Base-by-base conservation (phyloP, 2,888 invertebrate genomes). In the Hyles lineata region DNA sequence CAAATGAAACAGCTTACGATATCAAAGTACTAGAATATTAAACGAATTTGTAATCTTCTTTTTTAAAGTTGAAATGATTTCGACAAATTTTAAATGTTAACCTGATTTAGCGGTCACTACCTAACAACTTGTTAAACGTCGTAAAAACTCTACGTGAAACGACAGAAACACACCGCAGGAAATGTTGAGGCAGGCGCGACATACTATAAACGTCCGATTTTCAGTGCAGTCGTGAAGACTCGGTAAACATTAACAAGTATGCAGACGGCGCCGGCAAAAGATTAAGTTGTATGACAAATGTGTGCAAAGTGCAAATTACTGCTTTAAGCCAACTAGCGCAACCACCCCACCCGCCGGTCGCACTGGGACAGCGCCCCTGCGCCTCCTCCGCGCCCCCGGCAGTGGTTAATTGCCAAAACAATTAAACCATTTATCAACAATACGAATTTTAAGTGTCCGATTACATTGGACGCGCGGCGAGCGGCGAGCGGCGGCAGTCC, bases 381-480 rank as follows among this genome's bases (percentile, higher is more conserved):
- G 25, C 74, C 72, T 75, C 62, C 79, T 73, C 78, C 71, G 71
- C 70, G 74, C 73, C 32, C 78, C 76, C 74, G 63, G 70, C 76
- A 70, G 76, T 76, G 82, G 87, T 85, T 90, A 91, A 91, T 91
- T 90, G 91, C 90, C 86, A 86, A 89, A 90, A 91, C 91, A 91
- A 91, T 92, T 92, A 90, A 87, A 89, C 88, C 90, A 87, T 91
- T 88, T 86, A 87, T 88, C 88, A 87, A 87, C 88, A 85, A 84
- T 82, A 85, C 83, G 84, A 86, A 84, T 87, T 85, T 87, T 85
- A 88, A 84, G 83, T 75, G 86, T 84, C 83, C 81, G 82, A 80
- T 83, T 83, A 77, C 83, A 82, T 77, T 81, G 77, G 81, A 78
- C 79, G 78, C 78, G 77, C 78, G 78, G 80, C 85, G 79, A 78